phyloP scores from a whole-genome alignment of 2,888 invertebrate species.

The Oeneis ivallda region DNA sequence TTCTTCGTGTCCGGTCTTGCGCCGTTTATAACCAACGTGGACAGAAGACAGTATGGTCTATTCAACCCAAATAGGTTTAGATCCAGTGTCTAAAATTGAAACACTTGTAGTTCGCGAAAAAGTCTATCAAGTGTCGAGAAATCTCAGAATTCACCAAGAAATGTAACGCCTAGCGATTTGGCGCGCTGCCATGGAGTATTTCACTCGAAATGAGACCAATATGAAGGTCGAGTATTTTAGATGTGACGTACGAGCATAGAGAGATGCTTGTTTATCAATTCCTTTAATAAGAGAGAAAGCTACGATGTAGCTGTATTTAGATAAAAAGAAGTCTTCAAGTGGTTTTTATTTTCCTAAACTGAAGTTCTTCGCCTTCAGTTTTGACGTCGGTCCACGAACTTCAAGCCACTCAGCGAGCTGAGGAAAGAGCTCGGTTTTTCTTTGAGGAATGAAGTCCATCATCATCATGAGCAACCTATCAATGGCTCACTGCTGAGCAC shows the following conservation, averaged over 20 bases:
- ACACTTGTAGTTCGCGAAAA: too few relatives aligned
- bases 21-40: too few relatives aligned
- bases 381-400: too few relatives aligned
- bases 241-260: conserved; percentile 21
- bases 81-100: too few relatives aligned
- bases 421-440: too few relatives aligned
- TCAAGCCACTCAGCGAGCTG: too few relatives aligned
- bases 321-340: background rate
- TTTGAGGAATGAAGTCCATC: too few relatives aligned
- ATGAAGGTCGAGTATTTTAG: conserved; percentile 45
- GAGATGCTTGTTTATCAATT: background rate
- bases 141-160: conserved; percentile 31
- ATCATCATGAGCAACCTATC: too few relatives aligned
- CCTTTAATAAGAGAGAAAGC: background rate
- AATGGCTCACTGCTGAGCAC: too few relatives aligned
- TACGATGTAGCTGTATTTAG: background rate
- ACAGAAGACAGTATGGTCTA: too few relatives aligned
- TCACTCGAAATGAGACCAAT: conserved; percentile 39
- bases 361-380: background rate
- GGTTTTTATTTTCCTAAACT: background rate
- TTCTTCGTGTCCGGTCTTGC: too few relatives aligned
- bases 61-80: too few relatives aligned
- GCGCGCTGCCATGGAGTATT: conserved; percentile 49
- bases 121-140: background rate
- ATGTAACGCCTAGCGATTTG: conserved; percentile 40